phyloP scores from a whole-genome alignment of 2,888 invertebrate genomes.

The Heliconius ismenius region DNA sequence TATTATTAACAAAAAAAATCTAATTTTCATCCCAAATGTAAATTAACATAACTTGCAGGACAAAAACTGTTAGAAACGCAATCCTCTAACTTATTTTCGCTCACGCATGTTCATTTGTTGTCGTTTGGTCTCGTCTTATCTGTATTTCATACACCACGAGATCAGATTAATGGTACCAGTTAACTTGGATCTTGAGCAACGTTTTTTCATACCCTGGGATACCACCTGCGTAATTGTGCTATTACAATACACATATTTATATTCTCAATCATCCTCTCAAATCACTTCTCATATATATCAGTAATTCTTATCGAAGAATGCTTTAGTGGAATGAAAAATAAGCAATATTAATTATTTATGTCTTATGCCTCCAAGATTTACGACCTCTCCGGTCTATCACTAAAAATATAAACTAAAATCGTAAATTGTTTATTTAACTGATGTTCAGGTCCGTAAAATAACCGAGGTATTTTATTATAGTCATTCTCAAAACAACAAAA shows the following conservation, averaged over 20 bases:
- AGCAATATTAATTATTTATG: slow-evolving; percentile 18
- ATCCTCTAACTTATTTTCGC: slow-evolving; percentile 45
- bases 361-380: slow-evolving; percentile 14
- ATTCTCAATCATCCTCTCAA: slow-evolving; percentile 35
- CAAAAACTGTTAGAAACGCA: slow-evolving; percentile 27
- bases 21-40: background rate
- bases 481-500: slow-evolving; percentile 7
- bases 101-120: slow-evolving; percentile 78
- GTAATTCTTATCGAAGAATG: slow-evolving; percentile 37
- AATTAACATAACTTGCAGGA: slow-evolving; percentile 1
- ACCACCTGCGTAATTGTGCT: slow-evolving; percentile 43
- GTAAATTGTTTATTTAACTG: slow-evolving; percentile 17
- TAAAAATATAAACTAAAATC: slow-evolving; percentile 9
- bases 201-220: slow-evolving; percentile 40
- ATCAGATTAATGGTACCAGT: slow-evolving; percentile 51
- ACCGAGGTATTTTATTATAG: slow-evolving; percentile 14
- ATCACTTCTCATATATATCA: slow-evolving; percentile 41
- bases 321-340: slow-evolving; percentile 28
- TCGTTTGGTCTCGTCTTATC: slow-evolving; percentile 62
- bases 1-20: background rate
- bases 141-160: slow-evolving; percentile 62
- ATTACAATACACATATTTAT: slow-evolving; percentile 39
- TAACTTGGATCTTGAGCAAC: slow-evolving; percentile 62
- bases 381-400: slow-evolving; percentile 13
- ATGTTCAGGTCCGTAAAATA: slow-evolving; percentile 7